Percentiles rank a stretch among this genome's conserved stretches.
Evolutionary conservation across 2,888 invertebrate species (phyloP).

Genomic region (Hypselothyrea guttata): DNA sequence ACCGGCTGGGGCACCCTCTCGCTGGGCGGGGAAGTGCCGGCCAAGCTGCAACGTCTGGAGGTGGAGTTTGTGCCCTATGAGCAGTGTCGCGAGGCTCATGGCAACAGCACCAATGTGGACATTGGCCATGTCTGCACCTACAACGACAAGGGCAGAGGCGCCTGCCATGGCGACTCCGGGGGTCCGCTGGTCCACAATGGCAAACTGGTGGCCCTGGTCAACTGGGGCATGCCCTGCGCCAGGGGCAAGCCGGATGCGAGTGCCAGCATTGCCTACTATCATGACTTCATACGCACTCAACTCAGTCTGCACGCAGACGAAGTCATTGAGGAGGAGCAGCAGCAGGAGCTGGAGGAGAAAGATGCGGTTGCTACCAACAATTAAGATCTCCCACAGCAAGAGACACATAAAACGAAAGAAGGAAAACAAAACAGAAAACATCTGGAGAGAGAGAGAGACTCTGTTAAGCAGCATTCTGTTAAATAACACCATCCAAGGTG

Average conservation of each 20-base stretch:
- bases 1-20: slow-evolving; percentile 86
- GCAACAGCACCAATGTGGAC: slow-evolving; percentile 83
- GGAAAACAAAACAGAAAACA: too few relatives aligned
- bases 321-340: slow-evolving; percentile 1
- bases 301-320: slow-evolving; percentile 39
- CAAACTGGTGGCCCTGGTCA: slow-evolving; percentile 78
- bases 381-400: slow-evolving; percentile 27
- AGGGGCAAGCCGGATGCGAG: slow-evolving; percentile 80
- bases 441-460: too few relatives aligned
- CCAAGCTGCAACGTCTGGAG: slow-evolving; percentile 84
- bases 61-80: slow-evolving; percentile 84
- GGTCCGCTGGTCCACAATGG: slow-evolving; percentile 79
- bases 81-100: slow-evolving; percentile 84
- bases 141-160: slow-evolving; percentile 84
- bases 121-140: slow-evolving; percentile 85
- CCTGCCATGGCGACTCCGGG: slow-evolving; percentile 80
- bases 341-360: slow-evolving; percentile 1
- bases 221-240: slow-evolving; percentile 81
- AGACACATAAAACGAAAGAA: too few relatives aligned
- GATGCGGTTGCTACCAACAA: neutral
- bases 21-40: slow-evolving; percentile 83
- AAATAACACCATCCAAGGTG: too few relatives aligned
- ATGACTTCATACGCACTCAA: slow-evolving; percentile 79
- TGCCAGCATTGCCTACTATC: slow-evolving; percentile 79
- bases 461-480: too few relatives aligned